Evolutionary conservation across 1,140 invertebrate genomes (phyloP).

Genomic region (Pogonognathellus flavescens): DNA sequence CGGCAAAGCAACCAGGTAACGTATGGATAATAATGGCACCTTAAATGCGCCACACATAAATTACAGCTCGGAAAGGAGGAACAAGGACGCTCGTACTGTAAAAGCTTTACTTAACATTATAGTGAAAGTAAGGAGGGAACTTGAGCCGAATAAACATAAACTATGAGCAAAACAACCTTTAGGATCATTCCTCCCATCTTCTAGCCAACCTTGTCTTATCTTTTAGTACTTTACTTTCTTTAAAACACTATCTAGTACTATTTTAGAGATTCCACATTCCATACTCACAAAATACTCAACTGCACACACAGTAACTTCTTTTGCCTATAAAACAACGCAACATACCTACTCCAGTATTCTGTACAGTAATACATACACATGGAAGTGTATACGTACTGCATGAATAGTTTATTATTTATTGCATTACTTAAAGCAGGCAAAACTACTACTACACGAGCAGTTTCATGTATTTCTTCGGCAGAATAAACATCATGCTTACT

Average conservation of each 20-base stretch:
- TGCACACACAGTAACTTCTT: not conserved
- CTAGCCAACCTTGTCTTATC: constrained; percentile 42
- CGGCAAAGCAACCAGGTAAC: not conserved
- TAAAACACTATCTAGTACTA: not conserved
- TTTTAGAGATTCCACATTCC: not conserved
- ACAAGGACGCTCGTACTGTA: constrained; percentile 5
- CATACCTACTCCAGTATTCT: too few species aligned
- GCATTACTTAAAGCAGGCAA: not conserved
- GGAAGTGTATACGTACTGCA: not conserved
- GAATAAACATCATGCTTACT: too few species aligned
- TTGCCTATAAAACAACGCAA: too few species aligned
- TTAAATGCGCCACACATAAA: constrained; percentile 44
- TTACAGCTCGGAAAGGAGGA: constrained; percentile 3
- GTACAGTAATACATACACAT: too few species aligned
- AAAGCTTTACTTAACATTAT: constrained; percentile 28
- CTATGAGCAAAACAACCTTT: constrained; percentile 37
- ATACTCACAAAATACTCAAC: not conserved
- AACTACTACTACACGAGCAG: too few species aligned
- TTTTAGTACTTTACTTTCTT: constrained; percentile 27
- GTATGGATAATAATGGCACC: constrained; percentile 56
- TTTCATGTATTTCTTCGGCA: too few species aligned
- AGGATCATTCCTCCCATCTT: constrained; percentile 48
- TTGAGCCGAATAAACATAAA: constrained; percentile 50
- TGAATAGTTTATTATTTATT: constrained; percentile 44
- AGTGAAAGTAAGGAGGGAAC: constrained; percentile 31